Conservation (phyloP, 1,140 invertebrate genomes). For the Heliconius congener region DNA sequence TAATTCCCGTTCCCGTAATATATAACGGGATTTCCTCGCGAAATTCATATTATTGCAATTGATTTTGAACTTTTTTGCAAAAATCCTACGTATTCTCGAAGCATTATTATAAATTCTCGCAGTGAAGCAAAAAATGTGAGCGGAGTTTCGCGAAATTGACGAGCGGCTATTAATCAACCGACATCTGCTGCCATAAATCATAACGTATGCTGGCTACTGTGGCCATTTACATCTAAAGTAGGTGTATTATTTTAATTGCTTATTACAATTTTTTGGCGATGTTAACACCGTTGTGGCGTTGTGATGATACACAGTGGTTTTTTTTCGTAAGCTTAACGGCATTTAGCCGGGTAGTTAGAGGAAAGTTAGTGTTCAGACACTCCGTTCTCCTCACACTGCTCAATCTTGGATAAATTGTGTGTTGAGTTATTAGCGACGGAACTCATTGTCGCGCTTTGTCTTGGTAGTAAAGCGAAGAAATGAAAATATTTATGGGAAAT, state of each 20-base stretch:
- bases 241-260: not conserved
- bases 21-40: not conserved
- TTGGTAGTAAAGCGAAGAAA: no score
- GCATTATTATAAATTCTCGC: slow-evolving; percentile 11
- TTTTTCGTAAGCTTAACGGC: not conserved
- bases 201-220: slow-evolving; percentile 11
- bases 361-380: no score
- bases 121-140: slow-evolving; percentile 20
- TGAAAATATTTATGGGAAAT: no score
- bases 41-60: not conserved
- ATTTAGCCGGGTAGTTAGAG: not conserved
- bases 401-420: no score
- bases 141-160: slow-evolving; percentile 18
- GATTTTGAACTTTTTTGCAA: not conserved
- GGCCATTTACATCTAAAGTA: slow-evolving; percentile 3
- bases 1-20: no score
- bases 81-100: slow-evolving; percentile 2
- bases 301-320: not conserved
- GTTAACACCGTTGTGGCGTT: not conserved
- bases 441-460: no score
- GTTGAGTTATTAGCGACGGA: no score
- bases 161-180: slow-evolving; percentile 28
- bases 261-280: not conserved
- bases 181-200: slow-evolving; percentile 28
- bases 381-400: no score